Conservation (phyloP, 1,140 invertebrate genomes). For the Pseudomyrmex dendroicus region DNA sequence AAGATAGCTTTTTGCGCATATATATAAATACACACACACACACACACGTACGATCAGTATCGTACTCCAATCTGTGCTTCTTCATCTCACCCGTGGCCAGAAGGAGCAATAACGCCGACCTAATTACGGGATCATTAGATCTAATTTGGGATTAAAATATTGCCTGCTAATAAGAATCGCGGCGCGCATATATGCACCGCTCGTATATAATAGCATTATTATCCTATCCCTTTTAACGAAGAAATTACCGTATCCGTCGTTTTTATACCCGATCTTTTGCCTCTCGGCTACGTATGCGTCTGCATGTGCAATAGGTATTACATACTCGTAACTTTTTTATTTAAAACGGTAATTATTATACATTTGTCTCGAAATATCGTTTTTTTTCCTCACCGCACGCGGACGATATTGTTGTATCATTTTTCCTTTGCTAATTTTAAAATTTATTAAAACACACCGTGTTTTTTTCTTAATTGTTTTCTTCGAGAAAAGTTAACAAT, state of each 20-base stretch:
- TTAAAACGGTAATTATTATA: conserved; percentile 63
- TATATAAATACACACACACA: no score
- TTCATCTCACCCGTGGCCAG: conserved; percentile 9
- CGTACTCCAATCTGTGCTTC: conserved; percentile 36
- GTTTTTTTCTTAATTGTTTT: no score
- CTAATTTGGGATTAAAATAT: conserved; percentile 84
- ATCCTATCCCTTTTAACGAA: conserved; percentile 62
- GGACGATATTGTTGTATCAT: background rate
- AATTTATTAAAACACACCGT: background rate
- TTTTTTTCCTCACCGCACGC: background rate
- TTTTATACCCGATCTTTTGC: conserved; percentile 30
- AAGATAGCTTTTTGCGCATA: conserved; percentile 7
- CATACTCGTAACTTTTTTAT: background rate
- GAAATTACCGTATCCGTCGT: conserved; percentile 58
- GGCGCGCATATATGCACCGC: conserved; percentile 20
- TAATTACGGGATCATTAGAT: conserved; percentile 75
- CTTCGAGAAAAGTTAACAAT: background rate
- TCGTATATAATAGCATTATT: conserved; percentile 78
- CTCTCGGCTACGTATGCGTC: background rate
- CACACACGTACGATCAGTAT: background rate
- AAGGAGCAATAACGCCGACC: conserved; percentile 50
- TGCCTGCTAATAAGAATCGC: conserved; percentile 83
- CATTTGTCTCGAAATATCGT: conserved; percentile 17
- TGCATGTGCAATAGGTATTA: background rate
- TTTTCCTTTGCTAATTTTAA: background rate